Evolutionary conservation across 2,113 vertebrate genomes (phyloP).

Genomic region (Phocoena phocoena): DNA sequence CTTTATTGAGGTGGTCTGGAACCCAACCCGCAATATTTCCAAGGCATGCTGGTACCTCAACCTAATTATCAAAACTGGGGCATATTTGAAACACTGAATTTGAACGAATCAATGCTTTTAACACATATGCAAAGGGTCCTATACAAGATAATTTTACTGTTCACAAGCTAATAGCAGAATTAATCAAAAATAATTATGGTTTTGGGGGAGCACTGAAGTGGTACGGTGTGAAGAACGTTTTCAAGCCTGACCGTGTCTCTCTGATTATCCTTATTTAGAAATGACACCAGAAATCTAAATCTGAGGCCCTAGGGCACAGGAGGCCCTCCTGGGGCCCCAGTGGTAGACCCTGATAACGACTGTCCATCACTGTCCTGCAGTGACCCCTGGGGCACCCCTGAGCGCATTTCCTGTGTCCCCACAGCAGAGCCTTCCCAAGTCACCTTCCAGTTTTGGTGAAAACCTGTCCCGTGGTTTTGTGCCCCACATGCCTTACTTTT

Average conservation of each 20-base stretch:
- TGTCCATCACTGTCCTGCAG: background rate
- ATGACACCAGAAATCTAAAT: background rate
- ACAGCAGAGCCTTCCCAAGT: background rate
- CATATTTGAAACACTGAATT: background rate
- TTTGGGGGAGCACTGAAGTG: background rate
- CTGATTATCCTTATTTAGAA: background rate
- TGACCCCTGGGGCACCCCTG: background rate
- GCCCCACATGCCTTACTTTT: background rate
- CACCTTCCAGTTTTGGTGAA: background rate
- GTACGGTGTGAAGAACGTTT: background rate
- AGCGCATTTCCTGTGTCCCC: background rate
- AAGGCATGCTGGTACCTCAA: background rate
- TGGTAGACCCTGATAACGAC: background rate
- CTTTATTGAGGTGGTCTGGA: background rate
- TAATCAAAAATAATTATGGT: background rate
- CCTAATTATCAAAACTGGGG: background rate
- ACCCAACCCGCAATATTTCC: background rate
- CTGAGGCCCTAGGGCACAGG: background rate
- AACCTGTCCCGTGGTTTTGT: background rate
- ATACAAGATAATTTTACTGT: too few species aligned
- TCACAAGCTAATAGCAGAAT: background rate
- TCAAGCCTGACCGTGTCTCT: background rate
- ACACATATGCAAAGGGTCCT: background rate
- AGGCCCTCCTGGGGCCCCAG: rapidly evolving
- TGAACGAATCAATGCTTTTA: background rate